phyloP scores from a whole-genome alignment of 2,888 invertebrate species.

The Scrobipalpa costella region DNA sequence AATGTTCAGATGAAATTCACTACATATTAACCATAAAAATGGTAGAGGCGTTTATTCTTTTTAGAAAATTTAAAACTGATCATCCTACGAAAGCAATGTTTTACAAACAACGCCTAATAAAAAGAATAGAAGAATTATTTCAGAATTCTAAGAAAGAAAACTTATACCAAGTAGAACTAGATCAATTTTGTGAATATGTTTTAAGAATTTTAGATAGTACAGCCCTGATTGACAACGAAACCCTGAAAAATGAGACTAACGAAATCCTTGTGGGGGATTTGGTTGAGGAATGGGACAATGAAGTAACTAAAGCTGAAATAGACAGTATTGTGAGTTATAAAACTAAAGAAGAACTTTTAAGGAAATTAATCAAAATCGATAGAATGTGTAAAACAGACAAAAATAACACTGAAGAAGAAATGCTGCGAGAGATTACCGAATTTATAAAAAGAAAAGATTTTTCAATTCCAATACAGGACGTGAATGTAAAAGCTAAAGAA shows the following conservation, averaged over 20 bases:
- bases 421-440: slow-evolving; percentile 45
- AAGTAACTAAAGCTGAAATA: slow-evolving; percentile 40
- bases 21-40: slow-evolving; percentile 41
- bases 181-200: slow-evolving; percentile 38
- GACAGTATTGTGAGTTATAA: slow-evolving; percentile 42
- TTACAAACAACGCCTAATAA: slow-evolving; percentile 48
- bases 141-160: slow-evolving; percentile 41
- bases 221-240: slow-evolving; percentile 45
- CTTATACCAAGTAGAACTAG: slow-evolving; percentile 41
- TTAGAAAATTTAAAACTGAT: slow-evolving; percentile 46
- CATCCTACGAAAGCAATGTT: slow-evolving; percentile 47
- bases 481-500: neutral
- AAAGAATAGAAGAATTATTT: slow-evolving; percentile 42
- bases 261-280: slow-evolving; percentile 56
- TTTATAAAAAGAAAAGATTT: slow-evolving; percentile 44
- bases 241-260: slow-evolving; percentile 51
- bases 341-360: slow-evolving; percentile 45
- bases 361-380: slow-evolving; percentile 46
- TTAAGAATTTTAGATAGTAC: slow-evolving; percentile 48
- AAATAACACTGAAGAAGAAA: slow-evolving; percentile 38
- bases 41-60: slow-evolving; percentile 49
- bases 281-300: slow-evolving; percentile 55
- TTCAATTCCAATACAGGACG: neutral
- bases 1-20: slow-evolving; percentile 36
- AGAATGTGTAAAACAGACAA: slow-evolving; percentile 36